Base-by-base conservation (phyloP, 2,113 vertebrate genomes). In the Sisor rabdophorus region DNA sequence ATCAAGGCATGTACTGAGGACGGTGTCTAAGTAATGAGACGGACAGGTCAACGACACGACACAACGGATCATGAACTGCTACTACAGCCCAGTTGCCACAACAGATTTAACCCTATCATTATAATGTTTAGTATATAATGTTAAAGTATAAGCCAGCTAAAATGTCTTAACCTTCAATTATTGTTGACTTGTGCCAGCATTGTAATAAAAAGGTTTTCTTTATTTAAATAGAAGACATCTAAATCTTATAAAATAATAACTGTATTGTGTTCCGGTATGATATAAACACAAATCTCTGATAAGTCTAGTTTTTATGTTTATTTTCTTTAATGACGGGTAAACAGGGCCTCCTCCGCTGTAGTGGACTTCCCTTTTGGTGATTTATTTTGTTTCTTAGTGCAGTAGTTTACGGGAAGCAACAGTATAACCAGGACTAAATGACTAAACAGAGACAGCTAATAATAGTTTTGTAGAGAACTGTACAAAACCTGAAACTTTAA, bases 81-180 rank as follows among this genome's bases (percentile, higher is more conserved):
- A 73, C 55, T 59, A 60, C 71, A 47, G 17, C 11, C 28, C 48
- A 59, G 71, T 60, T 73, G 54, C 56, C 56, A 73, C 56, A 60
- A 73, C 71, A 73, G n/a, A 26, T 4, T 59, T 22, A 22, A 58
- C 20, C 70, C 54, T 40, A 44, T 72, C 30, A 44, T 72, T 28
- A 73, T 17, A 11, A 32, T 1, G n/a, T 56, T 73, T n/a, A 36
- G 32, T 36, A 36, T 26, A 73, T 22, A 11, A 30, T 1, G 22
- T 58, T 73, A 11, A 10, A 19, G 48, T 52, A 68, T 19, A 17
- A 50, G 22, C 47, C 24, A 67, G 40, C 64, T 48, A 48, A 67
- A 48, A 17, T 0, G 3, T 52, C 22, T 19, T 9, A 30, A 69
- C 47, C 50, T 52, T 52, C 24, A 69, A 19, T 11, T 28, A 68